Evolutionary conservation across 2,113 vertebrate species (phyloP).

Genomic region (Aleadryas rufinucha): DNA sequence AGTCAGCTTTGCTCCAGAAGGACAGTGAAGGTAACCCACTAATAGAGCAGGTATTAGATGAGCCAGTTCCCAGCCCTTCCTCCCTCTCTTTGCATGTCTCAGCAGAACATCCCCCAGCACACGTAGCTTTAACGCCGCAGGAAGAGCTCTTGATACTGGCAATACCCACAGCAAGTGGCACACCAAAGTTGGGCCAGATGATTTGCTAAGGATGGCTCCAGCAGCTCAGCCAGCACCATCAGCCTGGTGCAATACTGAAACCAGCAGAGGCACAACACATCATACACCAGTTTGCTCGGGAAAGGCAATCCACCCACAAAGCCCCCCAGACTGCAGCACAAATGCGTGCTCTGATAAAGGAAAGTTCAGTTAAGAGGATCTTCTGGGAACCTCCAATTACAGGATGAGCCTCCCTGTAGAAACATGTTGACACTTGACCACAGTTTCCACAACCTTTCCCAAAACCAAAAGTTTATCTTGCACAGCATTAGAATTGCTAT

Average conservation of each 20-base stretch:
- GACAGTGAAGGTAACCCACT: slow-evolving; percentile 41
- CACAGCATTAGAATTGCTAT: not conserved
- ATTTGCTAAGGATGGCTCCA: not conserved
- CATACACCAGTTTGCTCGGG: fast-evolving
- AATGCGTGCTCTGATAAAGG: fast-evolving
- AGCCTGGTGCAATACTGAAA: not conserved
- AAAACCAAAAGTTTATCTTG: not conserved
- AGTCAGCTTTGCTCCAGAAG: slow-evolving; percentile 35
- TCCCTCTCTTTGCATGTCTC: not conserved
- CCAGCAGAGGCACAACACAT: not conserved
- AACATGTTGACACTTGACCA: slow-evolving; percentile 1
- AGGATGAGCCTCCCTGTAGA: not conserved
- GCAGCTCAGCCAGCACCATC: not conserved
- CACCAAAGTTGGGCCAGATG: fast-evolving
- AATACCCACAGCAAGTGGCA: not conserved
- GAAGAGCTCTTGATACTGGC: not conserved
- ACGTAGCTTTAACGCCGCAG: fast-evolving
- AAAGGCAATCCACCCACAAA: not conserved
- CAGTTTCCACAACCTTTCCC: not conserved
- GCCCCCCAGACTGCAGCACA: not conserved
- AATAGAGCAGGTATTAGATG: slow-evolving; percentile 3
- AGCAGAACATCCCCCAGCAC: not conserved
- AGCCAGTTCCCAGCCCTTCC: not conserved
- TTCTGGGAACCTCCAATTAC: not conserved
- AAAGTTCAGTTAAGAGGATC: not conserved